phyloP scores from a whole-genome alignment of 2,888 invertebrate species.

The Antitype chi region DNA sequence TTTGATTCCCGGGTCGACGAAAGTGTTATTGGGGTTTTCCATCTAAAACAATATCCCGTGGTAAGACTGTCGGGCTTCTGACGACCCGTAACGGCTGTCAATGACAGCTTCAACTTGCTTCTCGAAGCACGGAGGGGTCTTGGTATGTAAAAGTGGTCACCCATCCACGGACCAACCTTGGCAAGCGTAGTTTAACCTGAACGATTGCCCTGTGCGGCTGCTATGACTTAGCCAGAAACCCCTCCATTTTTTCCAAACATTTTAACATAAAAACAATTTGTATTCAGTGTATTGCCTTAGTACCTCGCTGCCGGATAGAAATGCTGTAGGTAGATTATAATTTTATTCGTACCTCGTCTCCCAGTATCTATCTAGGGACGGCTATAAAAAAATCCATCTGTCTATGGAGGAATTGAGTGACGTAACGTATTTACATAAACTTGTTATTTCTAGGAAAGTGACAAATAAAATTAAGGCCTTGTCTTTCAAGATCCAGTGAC shows the following conservation, averaged over 20 bases:
- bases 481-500: constrained; percentile 1
- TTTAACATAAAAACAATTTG: constrained; percentile 59
- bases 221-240: too few relatives aligned
- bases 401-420: constrained; percentile 34
- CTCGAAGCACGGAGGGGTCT: too few relatives aligned
- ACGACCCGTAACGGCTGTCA: too few relatives aligned
- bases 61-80: too few relatives aligned
- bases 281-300: constrained; percentile 57
- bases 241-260: constrained; percentile 32
- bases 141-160: too few relatives aligned
- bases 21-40: too few relatives aligned
- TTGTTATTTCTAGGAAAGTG: constrained; percentile 23
- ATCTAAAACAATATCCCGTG: too few relatives aligned
- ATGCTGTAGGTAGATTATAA: constrained; percentile 50
- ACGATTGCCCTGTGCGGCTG: too few relatives aligned
- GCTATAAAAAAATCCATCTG: constrained; percentile 33
- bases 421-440: constrained; percentile 29
- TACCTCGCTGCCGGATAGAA: constrained; percentile 52
- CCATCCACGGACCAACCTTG: too few relatives aligned
- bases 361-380: constrained; percentile 29
- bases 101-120: too few relatives aligned
- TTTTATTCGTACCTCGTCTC: constrained; percentile 50
- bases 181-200: too few relatives aligned
- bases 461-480: constrained; percentile 24
- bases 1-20: too few relatives aligned